These are phyloP conservation scores for Trachymyrmex septentrionalis DNA, from an alignment of 1,140 invertebrate species.

Conservation along the genomic window DNA sequence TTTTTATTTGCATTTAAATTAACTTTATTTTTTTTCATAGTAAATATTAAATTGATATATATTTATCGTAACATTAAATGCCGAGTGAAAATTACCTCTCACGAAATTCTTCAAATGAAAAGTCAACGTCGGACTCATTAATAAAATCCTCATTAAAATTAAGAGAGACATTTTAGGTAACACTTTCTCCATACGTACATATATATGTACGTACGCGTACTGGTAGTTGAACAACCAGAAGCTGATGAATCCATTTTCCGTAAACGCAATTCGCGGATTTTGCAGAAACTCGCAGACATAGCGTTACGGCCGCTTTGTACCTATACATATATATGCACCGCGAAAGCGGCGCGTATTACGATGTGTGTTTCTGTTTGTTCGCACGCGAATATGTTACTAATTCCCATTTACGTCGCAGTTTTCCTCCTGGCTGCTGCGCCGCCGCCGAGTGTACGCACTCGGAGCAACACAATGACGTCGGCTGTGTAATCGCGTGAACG, in stretches of 20 bases:
- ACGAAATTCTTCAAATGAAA: not conserved
- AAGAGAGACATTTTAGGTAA: not conserved
- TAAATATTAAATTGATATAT: slow-evolving; percentile 6
- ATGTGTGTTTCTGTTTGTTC: slow-evolving; percentile 49
- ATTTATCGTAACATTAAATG: not conserved
- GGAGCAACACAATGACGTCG: slow-evolving; percentile 63
- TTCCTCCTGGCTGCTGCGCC: slow-evolving; percentile 45
- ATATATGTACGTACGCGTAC: too few species aligned
- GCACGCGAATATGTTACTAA: slow-evolving; percentile 60
- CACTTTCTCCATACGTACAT: too few species aligned
- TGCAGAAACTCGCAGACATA: not conserved
- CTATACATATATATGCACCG: not conserved
- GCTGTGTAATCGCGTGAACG: slow-evolving; percentile 68
- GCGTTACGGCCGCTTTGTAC: slow-evolving; percentile 20
- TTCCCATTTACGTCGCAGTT: slow-evolving; percentile 62
- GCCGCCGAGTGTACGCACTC: slow-evolving; percentile 8
- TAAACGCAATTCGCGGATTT: slow-evolving; percentile 38
- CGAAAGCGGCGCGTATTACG: slow-evolving; percentile 32
- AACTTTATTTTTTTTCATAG: not conserved
- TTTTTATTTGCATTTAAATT: not conserved
- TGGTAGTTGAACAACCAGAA: not conserved
- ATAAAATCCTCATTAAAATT: slow-evolving; percentile 24
- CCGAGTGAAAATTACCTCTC: not conserved
- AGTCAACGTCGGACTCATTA: not conserved
- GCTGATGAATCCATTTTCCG: not conserved